phyloP scores from a whole-genome alignment of 2,888 invertebrate species.

The Diachrysia chrysitis region DNA sequence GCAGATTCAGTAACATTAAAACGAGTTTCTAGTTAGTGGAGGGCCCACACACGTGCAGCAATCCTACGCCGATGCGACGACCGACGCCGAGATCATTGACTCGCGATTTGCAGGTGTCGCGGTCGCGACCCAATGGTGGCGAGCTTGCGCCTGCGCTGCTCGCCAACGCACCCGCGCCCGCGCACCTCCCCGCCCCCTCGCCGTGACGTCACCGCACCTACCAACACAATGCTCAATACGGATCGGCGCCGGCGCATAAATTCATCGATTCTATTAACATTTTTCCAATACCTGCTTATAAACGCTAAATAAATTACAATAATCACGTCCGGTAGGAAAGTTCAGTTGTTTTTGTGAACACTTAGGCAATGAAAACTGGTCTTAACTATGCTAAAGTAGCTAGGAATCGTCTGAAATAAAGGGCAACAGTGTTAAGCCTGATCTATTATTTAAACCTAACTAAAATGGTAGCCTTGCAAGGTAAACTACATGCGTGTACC shows the following conservation, averaged over 20 bases:
- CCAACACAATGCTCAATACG: constrained; percentile 43
- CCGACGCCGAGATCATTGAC: constrained; percentile 66
- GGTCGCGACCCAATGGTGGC: constrained; percentile 60
- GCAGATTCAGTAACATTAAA: constrained; percentile 64
- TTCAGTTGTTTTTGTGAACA: constrained; percentile 15
- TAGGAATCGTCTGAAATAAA: constrained; percentile 31
- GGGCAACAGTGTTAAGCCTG: constrained; percentile 11
- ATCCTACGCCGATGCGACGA: constrained; percentile 60
- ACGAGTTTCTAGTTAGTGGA: constrained; percentile 64
- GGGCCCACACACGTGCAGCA: constrained; percentile 65
- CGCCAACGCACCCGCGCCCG: constrained; percentile 49
- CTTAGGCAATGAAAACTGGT: constrained; percentile 45
- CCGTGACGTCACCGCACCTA: constrained; percentile 56
- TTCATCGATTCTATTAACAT: constrained; percentile 56
- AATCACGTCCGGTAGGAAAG: constrained; percentile 37
- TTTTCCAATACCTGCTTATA: constrained; percentile 45
- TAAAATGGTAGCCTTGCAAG: constrained; percentile 17
- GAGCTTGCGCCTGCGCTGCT: constrained; percentile 45
- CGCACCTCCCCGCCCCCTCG: constrained; percentile 29
- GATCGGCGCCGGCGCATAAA: constrained; percentile 73
- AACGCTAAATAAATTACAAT: constrained; percentile 28
- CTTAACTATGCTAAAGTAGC: constrained; percentile 14
- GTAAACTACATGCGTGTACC: constrained; percentile 8
- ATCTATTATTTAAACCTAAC: constrained; percentile 23
- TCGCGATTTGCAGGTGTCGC: constrained; percentile 69